Conservation (phyloP, 2,797 vertebrate genomes). For the Hyperoplus immaculatus region DNA sequence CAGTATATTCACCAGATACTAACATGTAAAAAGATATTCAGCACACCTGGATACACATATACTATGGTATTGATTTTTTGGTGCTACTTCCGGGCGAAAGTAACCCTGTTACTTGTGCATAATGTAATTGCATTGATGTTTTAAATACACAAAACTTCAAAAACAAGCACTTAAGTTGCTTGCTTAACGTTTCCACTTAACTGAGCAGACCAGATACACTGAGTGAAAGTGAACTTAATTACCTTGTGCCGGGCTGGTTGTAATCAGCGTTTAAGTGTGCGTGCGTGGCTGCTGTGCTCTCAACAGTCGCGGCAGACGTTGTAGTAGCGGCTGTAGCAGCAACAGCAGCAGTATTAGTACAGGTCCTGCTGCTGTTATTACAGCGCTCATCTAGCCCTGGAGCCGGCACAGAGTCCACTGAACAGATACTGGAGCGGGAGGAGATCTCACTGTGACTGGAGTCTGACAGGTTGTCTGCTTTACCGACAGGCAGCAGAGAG, state of each 20-base stretch:
- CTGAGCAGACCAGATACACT: slow-evolving; percentile 1
- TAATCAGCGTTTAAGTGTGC: slow-evolving; percentile 80
- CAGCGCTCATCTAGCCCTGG: slow-evolving; percentile 85
- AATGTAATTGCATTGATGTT: no score
- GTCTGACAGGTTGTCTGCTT: slow-evolving; percentile 92
- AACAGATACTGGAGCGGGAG: slow-evolving; percentile 95
- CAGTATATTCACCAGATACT: background rate
- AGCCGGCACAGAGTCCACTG: slow-evolving; percentile 91
- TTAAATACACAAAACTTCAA: background rate
- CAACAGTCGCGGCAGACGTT: slow-evolving; percentile 10
- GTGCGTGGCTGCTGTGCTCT: slow-evolving; percentile 62
- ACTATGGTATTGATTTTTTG: no score
- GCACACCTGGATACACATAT: no score
- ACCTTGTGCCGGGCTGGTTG: slow-evolving; percentile 88
- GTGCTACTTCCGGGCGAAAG: no score
- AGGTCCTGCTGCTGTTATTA: slow-evolving; percentile 79
- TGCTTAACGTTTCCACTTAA: accelerated
- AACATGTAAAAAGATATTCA: no score
- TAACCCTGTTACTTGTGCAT: no score
- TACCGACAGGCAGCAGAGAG: slow-evolving; percentile 86
- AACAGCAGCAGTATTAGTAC: background rate
- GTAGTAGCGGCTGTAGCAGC: background rate
- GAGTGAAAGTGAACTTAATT: slow-evolving; percentile 45
- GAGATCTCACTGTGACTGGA: slow-evolving; percentile 98
- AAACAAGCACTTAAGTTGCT: background rate